phyloP scores from a whole-genome alignment of 2,797 vertebrate species.

The Hybognathus amarus region DNA sequence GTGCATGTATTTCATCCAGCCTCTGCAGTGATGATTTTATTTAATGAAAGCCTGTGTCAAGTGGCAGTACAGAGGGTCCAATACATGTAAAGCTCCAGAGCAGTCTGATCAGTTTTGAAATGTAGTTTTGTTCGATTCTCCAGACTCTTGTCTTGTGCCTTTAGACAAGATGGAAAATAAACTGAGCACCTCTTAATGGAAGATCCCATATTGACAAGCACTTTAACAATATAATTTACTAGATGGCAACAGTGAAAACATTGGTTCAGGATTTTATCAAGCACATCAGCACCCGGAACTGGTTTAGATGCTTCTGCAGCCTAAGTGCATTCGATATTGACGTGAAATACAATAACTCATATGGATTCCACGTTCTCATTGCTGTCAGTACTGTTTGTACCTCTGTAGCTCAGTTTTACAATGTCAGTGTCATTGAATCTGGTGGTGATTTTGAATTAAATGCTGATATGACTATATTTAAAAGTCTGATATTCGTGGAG shows the following conservation, averaged over 20 bases:
- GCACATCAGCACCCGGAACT: constrained; percentile 45
- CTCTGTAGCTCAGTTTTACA: constrained; percentile 31
- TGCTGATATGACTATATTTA: constrained; percentile 10
- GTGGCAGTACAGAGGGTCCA: not conserved
- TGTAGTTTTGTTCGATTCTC: not conserved
- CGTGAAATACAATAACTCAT: constrained; percentile 59
- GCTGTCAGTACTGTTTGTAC: constrained; percentile 50
- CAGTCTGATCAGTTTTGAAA: not conserved
- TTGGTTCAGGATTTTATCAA: constrained; percentile 32
- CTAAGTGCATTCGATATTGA: constrained; percentile 58
- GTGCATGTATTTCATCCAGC: not conserved
- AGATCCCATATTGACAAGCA: constrained; percentile 25
- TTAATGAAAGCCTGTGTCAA: not conserved
- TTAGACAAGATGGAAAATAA: constrained; percentile 21
- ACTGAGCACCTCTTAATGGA: constrained; percentile 16
- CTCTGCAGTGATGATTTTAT: not conserved
- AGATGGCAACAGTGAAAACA: constrained; percentile 35
- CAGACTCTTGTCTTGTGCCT: not conserved
- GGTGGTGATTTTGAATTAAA: constrained; percentile 23
- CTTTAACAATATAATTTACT: constrained; percentile 40
- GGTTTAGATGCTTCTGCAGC: constrained; percentile 48
- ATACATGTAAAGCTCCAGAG: constrained; percentile 11
- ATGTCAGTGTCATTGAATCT: constrained; percentile 40
- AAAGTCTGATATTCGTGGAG: not conserved
- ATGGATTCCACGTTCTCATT: constrained; percentile 41